Evolutionary conservation across 2,113 vertebrate genomes (phyloP).

Genomic region (Terrapene triunguis): DNA sequence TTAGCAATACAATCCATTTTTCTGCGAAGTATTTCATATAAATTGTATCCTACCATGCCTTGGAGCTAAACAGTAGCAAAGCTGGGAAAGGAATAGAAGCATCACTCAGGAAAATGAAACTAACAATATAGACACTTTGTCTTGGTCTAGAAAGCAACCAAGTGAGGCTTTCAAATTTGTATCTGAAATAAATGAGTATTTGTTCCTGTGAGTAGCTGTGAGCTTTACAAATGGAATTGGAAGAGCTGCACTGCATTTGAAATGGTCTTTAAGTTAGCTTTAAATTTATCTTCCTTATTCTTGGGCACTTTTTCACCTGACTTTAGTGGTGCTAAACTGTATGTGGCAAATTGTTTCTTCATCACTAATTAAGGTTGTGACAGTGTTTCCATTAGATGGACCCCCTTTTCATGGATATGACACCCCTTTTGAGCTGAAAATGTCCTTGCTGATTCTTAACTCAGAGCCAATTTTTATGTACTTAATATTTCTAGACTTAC

Average conservation of each 20-base stretch:
- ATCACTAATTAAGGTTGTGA: neutral
- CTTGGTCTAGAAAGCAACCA: neutral
- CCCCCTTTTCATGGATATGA: rapidly evolving
- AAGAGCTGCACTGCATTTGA: neutral
- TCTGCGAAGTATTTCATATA: neutral
- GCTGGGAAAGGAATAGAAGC: neutral
- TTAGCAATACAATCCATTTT: neutral
- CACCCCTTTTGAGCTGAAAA: neutral
- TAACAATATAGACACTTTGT: too few species aligned
- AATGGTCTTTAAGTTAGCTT: neutral
- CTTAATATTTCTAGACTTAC: neutral
- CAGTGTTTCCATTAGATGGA: rapidly evolving
- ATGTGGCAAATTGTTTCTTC: neutral
- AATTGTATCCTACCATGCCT: neutral
- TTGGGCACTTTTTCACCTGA: rapidly evolving
- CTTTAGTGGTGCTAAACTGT: rapidly evolving
- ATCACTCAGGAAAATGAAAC: neutral
- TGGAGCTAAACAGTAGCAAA: neutral
- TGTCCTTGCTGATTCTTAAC: neutral
- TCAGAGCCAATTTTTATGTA: neutral
- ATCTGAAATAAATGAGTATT: neutral
- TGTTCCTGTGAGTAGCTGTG: neutral
- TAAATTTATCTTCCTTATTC: rapidly evolving
- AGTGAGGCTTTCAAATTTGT: neutral
- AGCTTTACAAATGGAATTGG: neutral